phyloP scores from a whole-genome alignment of 1,140 invertebrate species.

The Tetranychus cinnabarinus region DNA sequence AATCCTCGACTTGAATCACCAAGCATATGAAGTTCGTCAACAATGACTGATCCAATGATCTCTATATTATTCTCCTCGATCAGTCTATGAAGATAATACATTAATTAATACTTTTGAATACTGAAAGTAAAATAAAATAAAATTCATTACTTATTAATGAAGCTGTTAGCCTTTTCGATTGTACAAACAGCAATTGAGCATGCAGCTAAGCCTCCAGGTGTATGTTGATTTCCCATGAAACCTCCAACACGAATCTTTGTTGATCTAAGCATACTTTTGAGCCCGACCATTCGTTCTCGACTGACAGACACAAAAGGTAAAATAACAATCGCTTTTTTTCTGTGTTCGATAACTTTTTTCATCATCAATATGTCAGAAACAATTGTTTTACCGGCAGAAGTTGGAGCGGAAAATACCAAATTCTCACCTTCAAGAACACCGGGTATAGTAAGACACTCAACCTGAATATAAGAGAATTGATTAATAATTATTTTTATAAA shows the following conservation, averaged over 20 bases:
- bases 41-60: conserved; percentile 47
- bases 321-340: conserved; percentile 78
- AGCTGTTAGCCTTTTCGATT: conserved; percentile 89
- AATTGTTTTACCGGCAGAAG: conserved; percentile 88
- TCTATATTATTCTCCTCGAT: conserved; percentile 16
- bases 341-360: conserved; percentile 64
- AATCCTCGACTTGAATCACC: conserved; percentile 74
- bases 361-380: conserved; percentile 81
- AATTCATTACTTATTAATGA: conserved; percentile 46
- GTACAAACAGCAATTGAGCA: conserved; percentile 86
- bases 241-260: conserved; percentile 59
- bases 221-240: conserved; percentile 70
- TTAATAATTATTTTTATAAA: neutral
- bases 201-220: conserved; percentile 57
- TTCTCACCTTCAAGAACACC: conserved; percentile 37
- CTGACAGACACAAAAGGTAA: conserved; percentile 90
- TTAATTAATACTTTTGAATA: neutral
- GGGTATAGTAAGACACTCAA: conserved; percentile 21
- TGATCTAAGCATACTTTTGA: conserved; percentile 51
- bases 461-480: neutral
- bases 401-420: conserved; percentile 83
- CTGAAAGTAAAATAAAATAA: too few relatives aligned
- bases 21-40: conserved; percentile 86
- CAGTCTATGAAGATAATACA: neutral
- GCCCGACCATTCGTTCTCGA: conserved; percentile 58